A percentile compares a stretch with the other conserved stretches of the same genome.
Evolutionary conservation across 2,888 invertebrate species (phyloP).

Genomic region (Eurytoma californica): DNA sequence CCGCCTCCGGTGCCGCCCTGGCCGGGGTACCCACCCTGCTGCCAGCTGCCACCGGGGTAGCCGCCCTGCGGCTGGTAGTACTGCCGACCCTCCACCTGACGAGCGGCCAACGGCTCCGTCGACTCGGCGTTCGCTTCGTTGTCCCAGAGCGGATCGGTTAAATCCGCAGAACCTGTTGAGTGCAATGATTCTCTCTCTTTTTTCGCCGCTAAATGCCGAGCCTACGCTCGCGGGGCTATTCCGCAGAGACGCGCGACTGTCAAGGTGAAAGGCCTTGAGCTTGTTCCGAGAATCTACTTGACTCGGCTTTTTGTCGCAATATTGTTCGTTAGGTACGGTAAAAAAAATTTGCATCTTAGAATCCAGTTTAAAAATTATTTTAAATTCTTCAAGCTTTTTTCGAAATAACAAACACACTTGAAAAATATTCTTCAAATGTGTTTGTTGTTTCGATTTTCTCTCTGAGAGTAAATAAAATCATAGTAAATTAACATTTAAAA

Average conservation of each 20-base stretch:
- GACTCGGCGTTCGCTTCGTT: neutral
- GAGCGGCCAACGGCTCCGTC: neutral
- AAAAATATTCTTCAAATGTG: too few relatives aligned
- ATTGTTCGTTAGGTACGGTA: too few relatives aligned
- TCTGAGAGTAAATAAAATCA: too few relatives aligned
- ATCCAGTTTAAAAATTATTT: too few relatives aligned
- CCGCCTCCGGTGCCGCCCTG: neutral
- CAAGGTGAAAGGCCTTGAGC: neutral
- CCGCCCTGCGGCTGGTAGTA: constrained; percentile 31
- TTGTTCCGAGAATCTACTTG: neutral
- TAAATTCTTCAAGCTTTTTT: too few relatives aligned
- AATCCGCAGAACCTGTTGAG: neutral
- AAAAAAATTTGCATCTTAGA: too few relatives aligned
- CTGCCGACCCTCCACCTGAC: constrained; percentile 37
- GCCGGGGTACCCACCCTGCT: neutral
- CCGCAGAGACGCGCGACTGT: neutral
- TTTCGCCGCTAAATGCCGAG: too few relatives aligned
- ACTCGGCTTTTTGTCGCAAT: too few relatives aligned
- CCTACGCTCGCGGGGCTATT: neutral
- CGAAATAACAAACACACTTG: too few relatives aligned
- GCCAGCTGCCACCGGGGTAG: constrained; percentile 4
- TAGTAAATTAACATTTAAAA: too few relatives aligned
- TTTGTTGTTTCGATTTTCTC: too few relatives aligned
- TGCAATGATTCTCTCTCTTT: neutral
- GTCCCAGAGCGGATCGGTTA: neutral